Base-by-base conservation (phyloP, 2,888 invertebrate species). In the Aleiodes testaceus region DNA sequence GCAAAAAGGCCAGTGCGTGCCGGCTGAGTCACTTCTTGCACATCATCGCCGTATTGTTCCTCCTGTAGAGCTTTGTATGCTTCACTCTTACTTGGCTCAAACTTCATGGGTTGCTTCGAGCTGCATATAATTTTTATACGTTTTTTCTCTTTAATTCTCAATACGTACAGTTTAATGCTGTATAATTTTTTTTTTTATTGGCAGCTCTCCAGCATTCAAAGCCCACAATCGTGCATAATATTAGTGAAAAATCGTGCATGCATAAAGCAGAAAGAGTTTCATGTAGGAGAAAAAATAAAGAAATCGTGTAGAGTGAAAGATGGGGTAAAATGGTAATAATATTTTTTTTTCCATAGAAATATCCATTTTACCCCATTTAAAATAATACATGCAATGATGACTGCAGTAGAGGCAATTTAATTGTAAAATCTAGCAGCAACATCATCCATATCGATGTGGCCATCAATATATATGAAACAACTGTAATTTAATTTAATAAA, bases 11-110 rank as follows among this genome's bases (percentile, higher is more conserved):
- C 94, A 81, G 92, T 90, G 85, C 93, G 93, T 72, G 92, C 92
- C 77, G 94, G 93, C 81, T 90, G 89, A 79, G 91, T 91, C 81
- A 93, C 91, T 88, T 94, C 94, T 75, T 92, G 92, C 79, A 92
- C 89, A 68, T 88, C 87, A 84, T 91, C 92, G 76, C 92, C 93
- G 64, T 90, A 88, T 79, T 92, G 91, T 88, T 95, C 95, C 88
- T 96, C 96, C 88, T 95, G 94, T 76, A 96, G 91, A 83, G 94
- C 95, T 90, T 93, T 94, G 91, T 92, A 95, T 72, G 96, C 95
- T 88, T 95, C 95, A 85, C 95, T 96, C 90, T 93, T 93, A 87
- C 94, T 93, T 80, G 96, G 96, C 90, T 96, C 95, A 90, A 93
- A 96, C 86, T 91, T 91, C 64, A 65, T 69, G 61, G 78, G 74